phyloP scores from a whole-genome alignment of 2,797 vertebrate genomes.

The Phaenicophaeus curvirostris region DNA sequence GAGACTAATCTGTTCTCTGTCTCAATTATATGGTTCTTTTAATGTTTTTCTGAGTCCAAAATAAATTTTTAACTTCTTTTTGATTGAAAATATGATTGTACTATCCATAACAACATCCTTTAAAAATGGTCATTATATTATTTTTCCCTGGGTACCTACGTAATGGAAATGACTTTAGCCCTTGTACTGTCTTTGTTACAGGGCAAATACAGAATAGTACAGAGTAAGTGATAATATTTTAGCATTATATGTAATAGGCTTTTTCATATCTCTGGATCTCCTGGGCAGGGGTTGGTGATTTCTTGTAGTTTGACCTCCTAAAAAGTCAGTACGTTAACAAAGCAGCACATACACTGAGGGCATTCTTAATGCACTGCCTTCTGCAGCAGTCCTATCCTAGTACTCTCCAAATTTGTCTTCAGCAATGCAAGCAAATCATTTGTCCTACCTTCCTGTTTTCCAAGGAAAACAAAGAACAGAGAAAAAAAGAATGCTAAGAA shows the following conservation, averaged over 20 bases:
- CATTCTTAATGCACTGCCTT: neutral
- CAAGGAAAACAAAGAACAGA: neutral
- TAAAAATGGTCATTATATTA: neutral
- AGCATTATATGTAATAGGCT: neutral
- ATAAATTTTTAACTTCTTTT: neutral
- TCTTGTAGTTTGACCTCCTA: neutral
- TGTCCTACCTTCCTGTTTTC: neutral
- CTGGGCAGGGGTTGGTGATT: neutral
- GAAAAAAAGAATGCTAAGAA: neutral
- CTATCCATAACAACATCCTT: neutral
- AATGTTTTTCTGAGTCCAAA: neutral
- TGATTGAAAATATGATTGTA: neutral
- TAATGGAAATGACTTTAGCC: neutral
- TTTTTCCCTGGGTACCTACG: neutral
- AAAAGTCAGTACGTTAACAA: neutral
- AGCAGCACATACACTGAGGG: neutral
- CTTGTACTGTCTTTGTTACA: neutral
- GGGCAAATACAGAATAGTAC: neutral
- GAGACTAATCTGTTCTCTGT: neutral
- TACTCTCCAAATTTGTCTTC: neutral
- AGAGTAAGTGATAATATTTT: neutral
- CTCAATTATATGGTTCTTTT: neutral
- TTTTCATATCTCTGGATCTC: neutral
- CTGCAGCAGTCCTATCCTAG: neutral
- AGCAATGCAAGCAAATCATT: neutral